phyloP scores from a whole-genome alignment of 2,888 invertebrate genomes.

The Cheiracanthium punctorium region DNA sequence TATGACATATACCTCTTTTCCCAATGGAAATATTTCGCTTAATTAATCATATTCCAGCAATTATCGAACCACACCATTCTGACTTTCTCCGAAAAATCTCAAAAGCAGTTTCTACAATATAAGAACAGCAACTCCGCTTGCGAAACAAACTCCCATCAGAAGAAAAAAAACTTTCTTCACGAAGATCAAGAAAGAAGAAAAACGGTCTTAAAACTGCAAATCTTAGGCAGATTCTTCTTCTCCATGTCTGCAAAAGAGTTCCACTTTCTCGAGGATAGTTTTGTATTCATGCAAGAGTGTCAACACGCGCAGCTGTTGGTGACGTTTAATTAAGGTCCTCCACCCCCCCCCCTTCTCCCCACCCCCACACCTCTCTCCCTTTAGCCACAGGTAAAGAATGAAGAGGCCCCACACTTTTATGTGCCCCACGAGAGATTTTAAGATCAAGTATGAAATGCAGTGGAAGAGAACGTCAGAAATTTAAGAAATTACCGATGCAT shows the following conservation, averaged over 20 bases:
- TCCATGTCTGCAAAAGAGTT: conserved; percentile 4
- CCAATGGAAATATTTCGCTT: too few relatives aligned
- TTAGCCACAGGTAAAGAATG: conserved; percentile 6
- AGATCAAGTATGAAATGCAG: neutral
- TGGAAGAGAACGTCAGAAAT: neutral
- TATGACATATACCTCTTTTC: too few relatives aligned
- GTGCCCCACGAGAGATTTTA: neutral
- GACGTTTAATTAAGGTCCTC: conserved; percentile 24
- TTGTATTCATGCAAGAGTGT: conserved; percentile 24
- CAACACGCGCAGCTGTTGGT: conserved; percentile 14
- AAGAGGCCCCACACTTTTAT: neutral
- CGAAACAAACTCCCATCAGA: neutral
- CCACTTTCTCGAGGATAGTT: neutral
- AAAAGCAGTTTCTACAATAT: neutral
- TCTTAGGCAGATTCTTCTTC: neutral
- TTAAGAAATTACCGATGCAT: too few relatives aligned
- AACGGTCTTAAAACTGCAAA: neutral
- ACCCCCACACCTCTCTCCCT: neutral
- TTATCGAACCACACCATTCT: too few relatives aligned
- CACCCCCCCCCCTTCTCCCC: neutral
- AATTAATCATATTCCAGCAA: too few relatives aligned
- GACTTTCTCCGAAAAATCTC: too few relatives aligned
- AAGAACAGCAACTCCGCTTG: neutral
- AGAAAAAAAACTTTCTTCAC: neutral
- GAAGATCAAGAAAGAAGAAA: neutral